A percentile compares a stretch with the other conserved stretches of the same genome.
Evolutionary conservation across 23 tunicate species (phyloP).

Genomic region (Halocynthia aurantium): DNA sequence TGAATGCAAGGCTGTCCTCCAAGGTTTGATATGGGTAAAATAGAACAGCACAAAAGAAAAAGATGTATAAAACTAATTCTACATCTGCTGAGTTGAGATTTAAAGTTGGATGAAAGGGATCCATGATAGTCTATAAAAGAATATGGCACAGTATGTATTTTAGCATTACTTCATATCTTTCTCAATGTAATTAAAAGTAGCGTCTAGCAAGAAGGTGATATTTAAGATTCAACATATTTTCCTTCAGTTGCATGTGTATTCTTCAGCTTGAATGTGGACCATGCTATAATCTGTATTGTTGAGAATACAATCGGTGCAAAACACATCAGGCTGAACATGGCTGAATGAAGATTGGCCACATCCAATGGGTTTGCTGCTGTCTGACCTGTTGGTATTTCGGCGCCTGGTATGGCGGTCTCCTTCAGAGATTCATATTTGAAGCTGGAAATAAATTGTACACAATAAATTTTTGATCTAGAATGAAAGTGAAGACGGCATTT

Average conservation of each 20-base stretch:
- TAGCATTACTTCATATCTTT: too few relatives aligned
- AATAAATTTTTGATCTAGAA: neutral
- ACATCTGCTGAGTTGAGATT: too few relatives aligned
- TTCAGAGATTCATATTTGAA: conserved; percentile 64
- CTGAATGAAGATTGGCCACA: conserved; percentile 21
- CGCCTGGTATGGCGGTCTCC: conserved; percentile 11
- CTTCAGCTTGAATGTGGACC: conserved; percentile 65
- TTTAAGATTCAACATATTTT: conserved; percentile 44
- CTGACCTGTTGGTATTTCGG: neutral
- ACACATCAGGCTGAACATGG: conserved; percentile 62
- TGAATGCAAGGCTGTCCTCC: too few relatives aligned
- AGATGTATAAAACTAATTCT: too few relatives aligned
- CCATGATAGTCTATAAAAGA: too few relatives aligned
- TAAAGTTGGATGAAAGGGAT: too few relatives aligned
- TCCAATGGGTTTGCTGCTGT: conserved; percentile 5
- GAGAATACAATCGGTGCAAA: conserved; percentile 57
- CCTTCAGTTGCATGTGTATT: conserved; percentile 45
- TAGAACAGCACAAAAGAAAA: too few relatives aligned
- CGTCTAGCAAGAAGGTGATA: too few relatives aligned
- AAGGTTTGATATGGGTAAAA: too few relatives aligned
- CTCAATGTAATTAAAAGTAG: too few relatives aligned
- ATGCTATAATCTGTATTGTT: conserved; percentile 46
- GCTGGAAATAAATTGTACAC: conserved; percentile 11
- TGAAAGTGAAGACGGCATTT: neutral
- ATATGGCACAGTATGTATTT: too few relatives aligned